Evolutionary conservation across 2,888 invertebrate genomes (phyloP), one percentile per base, ranked within the genome.

Genomic region (Calameuta pallipes): DNA sequence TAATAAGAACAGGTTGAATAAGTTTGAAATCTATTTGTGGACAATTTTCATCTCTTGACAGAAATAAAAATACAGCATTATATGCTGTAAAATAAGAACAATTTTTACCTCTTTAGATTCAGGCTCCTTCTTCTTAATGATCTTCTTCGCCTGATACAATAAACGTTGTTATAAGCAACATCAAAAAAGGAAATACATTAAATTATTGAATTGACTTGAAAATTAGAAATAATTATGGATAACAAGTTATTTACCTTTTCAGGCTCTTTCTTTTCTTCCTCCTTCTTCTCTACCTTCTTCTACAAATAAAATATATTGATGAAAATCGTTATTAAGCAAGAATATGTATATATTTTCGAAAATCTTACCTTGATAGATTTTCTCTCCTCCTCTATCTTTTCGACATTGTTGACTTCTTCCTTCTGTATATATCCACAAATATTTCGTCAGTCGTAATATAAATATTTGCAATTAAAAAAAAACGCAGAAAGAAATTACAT

Each of bases 231-330:
- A 69, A 23, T 56, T 23, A 23, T 56, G 23, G 37, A 68, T 31
- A 37, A 73, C 71, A 77, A 80, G 76, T 31, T 76, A 79, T 71
- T 83, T 80, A 87, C 89, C 88, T 89, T 90, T 84, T 89, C 88
- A 69, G 85, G 84, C 78, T 92, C 91, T 83, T 94, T 93, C 85
- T 93, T 94, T 80, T 92, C 92, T 83, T 93, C 93, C 31, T 92
- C 89, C 88, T 94, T 93, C 31, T 93, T 91, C 30, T 86, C 86
- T 9, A 84, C 80, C 77, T 89, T 89, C 73, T 91, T 90, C 89
- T 89, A 68, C 11, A 81, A 84, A 75, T 34, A 35, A 36, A 34
- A 68, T 69, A 71, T 36, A 35, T 15, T 1, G 1, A 36, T 76
- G 4, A 1, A 34, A 30, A 4, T 23, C 9, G 75, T 30, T 74